Conservation (phyloP, 2,888 invertebrate species). For the Agrilus mali region DNA sequence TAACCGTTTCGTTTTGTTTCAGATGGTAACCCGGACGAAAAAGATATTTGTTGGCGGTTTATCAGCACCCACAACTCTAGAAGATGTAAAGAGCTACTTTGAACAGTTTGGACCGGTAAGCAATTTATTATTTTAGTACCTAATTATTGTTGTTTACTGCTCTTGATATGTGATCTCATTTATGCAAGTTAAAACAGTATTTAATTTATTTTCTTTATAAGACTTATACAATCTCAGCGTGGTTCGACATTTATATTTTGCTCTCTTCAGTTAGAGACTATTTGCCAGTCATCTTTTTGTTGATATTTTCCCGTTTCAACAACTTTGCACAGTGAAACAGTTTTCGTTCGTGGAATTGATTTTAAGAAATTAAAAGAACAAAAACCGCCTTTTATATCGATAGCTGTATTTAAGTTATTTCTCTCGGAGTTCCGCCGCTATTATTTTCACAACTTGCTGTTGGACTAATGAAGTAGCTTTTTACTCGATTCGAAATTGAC, state of each 20-base stretch:
- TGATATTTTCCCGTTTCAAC: conserved; percentile 5
- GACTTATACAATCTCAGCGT: too few relatives aligned
- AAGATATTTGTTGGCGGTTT: conserved; percentile 99
- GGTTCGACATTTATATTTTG: too few relatives aligned
- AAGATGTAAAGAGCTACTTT: conserved; percentile 99
- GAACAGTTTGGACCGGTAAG: conserved; percentile 99
- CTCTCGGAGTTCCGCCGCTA: too few relatives aligned
- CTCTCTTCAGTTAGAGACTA: too few relatives aligned
- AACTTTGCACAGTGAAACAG: too few relatives aligned
- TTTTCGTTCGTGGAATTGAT: too few relatives aligned
- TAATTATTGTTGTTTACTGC: conserved; percentile 11
- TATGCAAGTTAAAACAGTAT: too few relatives aligned
- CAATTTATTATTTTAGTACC: conserved; percentile 16
- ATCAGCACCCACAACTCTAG: conserved; percentile 97
- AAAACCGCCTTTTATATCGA: conserved; percentile 2
- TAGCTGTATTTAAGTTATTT: too few relatives aligned
- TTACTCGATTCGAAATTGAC: too few relatives aligned
- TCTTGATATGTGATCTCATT: neutral
- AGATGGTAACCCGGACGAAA: conserved; percentile 99
- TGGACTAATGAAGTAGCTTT: too few relatives aligned
- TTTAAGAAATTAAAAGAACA: conserved; percentile 10
- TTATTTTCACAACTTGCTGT: too few relatives aligned
- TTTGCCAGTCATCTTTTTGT: conserved; percentile 10
- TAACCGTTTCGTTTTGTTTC: conserved; percentile 24
- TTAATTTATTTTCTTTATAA: too few relatives aligned